Conservation (phyloP, 2,888 invertebrate species). For the Emmelina monodactyla region DNA sequence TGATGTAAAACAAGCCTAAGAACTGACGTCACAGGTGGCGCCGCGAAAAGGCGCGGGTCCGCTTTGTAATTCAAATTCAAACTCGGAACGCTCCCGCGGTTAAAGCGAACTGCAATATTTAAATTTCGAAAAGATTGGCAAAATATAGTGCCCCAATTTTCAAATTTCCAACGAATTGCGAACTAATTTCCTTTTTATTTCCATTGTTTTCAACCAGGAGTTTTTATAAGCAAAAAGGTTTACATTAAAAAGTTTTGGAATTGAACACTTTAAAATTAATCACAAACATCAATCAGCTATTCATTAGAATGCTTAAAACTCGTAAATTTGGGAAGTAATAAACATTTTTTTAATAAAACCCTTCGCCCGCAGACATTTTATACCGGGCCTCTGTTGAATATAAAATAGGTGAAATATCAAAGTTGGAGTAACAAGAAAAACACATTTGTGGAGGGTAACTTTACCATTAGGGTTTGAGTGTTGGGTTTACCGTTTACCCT, state of each 20-base stretch:
- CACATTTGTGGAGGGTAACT: conserved; percentile 42
- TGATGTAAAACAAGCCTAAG: too few species aligned
- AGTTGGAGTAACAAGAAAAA: conserved; percentile 41
- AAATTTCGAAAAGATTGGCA: too few species aligned
- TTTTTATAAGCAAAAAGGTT: too few species aligned
- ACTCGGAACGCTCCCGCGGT: background rate
- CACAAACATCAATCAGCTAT: too few species aligned
- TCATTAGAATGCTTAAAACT: background rate
- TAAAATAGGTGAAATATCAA: conserved; percentile 42
- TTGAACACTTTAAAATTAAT: too few species aligned
- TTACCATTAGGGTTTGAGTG: conserved; percentile 26
- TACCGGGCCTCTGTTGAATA: conserved; percentile 29
- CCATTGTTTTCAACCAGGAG: background rate
- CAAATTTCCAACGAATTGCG: too few species aligned
- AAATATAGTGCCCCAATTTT: too few species aligned
- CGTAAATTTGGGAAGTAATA: background rate
- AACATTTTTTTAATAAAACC: conserved; percentile 12
- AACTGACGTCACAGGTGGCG: background rate
- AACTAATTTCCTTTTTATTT: background rate
- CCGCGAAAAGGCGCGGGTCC: background rate
- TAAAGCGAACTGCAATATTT: conserved; percentile 29
- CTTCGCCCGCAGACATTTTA: conserved; percentile 22
- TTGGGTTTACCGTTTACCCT: too few species aligned
- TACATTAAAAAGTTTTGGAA: too few species aligned
- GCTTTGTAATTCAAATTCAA: conserved; percentile 1